Evolutionary conservation across 2,113 vertebrate genomes (phyloP).

Genomic region (Actenoides lindsayi): DNA sequence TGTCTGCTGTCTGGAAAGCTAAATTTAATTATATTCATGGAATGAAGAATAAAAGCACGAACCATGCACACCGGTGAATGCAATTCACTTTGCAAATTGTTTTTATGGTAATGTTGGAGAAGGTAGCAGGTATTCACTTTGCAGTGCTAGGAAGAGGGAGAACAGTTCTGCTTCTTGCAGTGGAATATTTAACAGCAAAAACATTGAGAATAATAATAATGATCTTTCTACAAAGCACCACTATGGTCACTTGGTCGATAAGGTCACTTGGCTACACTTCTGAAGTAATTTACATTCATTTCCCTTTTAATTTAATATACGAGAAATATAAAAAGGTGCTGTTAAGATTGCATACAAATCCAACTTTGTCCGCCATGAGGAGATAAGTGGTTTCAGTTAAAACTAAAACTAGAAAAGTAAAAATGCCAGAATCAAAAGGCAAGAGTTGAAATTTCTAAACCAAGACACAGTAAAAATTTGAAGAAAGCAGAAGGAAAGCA

Average conservation of each 20-base stretch:
- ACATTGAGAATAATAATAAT: background rate
- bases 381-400: background rate
- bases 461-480: background rate
- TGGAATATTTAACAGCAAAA: conserved; percentile 30
- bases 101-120: conserved; percentile 47
- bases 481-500: background rate
- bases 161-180: background rate
- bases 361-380: background rate
- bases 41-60: conserved; percentile 4
- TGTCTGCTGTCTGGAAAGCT: background rate
- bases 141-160: background rate
- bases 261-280: background rate
- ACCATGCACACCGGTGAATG: background rate
- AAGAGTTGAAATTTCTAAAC: background rate
- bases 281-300: background rate
- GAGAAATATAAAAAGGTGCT: background rate
- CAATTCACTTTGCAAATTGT: conserved; percentile 33
- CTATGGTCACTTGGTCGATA: background rate
- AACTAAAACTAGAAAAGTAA: background rate
- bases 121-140: conserved; percentile 7
- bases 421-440: background rate
- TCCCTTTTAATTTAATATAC: background rate
- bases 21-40: conserved; percentile 45
- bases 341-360: background rate
- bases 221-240: background rate